Conservation (phyloP, 2,113 vertebrate species). For the Dipodomys merriami region DNA sequence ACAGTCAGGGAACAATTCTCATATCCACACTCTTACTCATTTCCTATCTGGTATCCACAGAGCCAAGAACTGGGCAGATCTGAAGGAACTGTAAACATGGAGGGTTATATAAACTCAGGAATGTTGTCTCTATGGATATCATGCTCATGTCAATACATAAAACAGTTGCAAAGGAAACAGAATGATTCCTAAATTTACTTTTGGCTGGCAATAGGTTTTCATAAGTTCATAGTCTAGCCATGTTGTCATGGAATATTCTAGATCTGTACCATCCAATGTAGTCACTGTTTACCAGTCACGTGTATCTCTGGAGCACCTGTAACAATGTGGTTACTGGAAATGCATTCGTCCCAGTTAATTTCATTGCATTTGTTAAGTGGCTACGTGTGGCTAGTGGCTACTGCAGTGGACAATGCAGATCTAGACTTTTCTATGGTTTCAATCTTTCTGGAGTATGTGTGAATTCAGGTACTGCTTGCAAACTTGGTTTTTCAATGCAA, state of each 20-base stretch:
- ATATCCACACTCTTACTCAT: too few species aligned
- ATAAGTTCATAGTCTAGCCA: not conserved
- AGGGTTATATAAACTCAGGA: not conserved
- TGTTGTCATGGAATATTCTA: rapidly evolving
- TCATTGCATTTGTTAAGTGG: not conserved
- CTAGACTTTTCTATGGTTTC: not conserved
- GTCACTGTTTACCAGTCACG: not conserved
- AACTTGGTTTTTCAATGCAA: not conserved
- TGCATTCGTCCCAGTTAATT: not conserved
- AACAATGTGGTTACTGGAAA: rapidly evolving
- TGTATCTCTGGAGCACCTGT: not conserved
- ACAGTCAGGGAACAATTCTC: not conserved
- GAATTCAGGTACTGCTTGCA: not conserved
- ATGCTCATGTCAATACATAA: not conserved
- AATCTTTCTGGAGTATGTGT: not conserved
- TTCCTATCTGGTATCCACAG: not conserved
- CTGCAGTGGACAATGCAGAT: rapidly evolving
- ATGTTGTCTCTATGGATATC: not conserved
- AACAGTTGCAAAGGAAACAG: not conserved
- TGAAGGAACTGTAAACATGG: not conserved
- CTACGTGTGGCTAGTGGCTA: not conserved
- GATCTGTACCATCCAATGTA: rapidly evolving
- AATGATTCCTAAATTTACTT: not conserved
- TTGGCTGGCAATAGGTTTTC: not conserved
- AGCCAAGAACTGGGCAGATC: not conserved